These are phyloP conservation scores for Sturmia bella DNA, from an alignment of 2,888 invertebrate genomes.

Conservation along the genomic window DNA sequence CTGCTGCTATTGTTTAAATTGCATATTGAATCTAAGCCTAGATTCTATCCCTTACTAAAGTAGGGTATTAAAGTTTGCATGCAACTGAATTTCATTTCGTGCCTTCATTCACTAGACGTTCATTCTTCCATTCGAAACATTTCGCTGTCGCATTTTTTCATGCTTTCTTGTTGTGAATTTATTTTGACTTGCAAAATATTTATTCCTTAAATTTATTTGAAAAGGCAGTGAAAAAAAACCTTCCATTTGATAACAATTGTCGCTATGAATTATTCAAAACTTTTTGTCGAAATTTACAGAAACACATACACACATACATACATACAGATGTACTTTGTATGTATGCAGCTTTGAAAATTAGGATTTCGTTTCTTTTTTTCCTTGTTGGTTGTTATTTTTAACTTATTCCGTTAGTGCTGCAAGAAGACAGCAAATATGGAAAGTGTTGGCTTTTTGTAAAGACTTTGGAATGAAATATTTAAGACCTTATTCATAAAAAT, in stretches of 20 bases:
- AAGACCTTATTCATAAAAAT: not conserved
- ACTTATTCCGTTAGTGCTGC: conserved; percentile 13
- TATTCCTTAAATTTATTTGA: not conserved
- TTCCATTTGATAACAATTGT: conserved; percentile 30
- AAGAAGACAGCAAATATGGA: not conserved
- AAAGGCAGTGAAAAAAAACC: not conserved
- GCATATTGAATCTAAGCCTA: no score
- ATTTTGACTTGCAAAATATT: not conserved
- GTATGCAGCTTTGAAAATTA: not conserved
- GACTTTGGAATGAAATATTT: not conserved
- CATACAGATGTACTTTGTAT: not conserved
- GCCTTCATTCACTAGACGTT: not conserved
- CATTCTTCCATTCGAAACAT: not conserved
- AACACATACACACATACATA: no score
- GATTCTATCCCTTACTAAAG: no score
- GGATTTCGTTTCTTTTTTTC: not conserved
- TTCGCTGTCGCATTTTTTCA: not conserved
- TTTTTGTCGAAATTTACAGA: conserved; percentile 10
- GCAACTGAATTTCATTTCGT: not conserved
- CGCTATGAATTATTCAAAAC: conserved; percentile 45
- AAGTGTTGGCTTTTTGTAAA: not conserved
- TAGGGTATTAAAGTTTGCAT: no score
- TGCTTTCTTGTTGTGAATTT: not conserved
- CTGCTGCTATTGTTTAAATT: no score
- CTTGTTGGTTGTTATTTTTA: not conserved